Evolutionary conservation across 2,797 vertebrate genomes (phyloP).

Genomic region (Tamandua tetradactyla): DNA sequence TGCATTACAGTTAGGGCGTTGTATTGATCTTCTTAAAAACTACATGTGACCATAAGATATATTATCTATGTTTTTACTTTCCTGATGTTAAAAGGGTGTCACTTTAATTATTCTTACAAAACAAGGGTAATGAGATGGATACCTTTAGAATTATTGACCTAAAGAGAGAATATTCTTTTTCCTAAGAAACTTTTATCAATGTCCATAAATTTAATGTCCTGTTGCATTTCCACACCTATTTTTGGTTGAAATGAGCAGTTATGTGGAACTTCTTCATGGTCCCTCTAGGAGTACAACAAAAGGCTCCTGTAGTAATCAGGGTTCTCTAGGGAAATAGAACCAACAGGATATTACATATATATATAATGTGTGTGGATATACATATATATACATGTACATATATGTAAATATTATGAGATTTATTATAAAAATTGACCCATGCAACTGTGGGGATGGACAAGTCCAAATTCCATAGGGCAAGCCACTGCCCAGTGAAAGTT

Average conservation of each 20-base stretch:
- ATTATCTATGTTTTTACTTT: not conserved
- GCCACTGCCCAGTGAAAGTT: too few relatives aligned
- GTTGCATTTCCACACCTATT: not conserved
- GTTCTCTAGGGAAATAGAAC: too few relatives aligned
- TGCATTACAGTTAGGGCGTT: not conserved
- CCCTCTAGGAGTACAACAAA: not conserved
- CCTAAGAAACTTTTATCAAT: slow-evolving; percentile 1
- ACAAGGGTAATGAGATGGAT: not conserved
- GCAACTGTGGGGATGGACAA: too few relatives aligned
- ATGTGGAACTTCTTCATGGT: not conserved
- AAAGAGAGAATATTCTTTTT: slow-evolving; percentile 43
- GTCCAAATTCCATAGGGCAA: too few relatives aligned
- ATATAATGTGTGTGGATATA: too few relatives aligned
- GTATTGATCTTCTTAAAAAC: not conserved
- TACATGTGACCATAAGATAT: not conserved
- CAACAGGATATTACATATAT: too few relatives aligned
- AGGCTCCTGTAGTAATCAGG: not conserved
- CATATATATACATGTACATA: too few relatives aligned
- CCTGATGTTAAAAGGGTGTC: not conserved
- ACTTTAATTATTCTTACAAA: slow-evolving; percentile 33
- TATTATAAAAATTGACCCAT: too few relatives aligned
- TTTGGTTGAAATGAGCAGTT: not conserved
- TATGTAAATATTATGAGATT: too few relatives aligned
- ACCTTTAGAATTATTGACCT: not conserved
- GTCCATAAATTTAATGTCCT: not conserved